phyloP scores from a whole-genome alignment of 2,797 vertebrate genomes.

The Neoniphon sammara region DNA sequence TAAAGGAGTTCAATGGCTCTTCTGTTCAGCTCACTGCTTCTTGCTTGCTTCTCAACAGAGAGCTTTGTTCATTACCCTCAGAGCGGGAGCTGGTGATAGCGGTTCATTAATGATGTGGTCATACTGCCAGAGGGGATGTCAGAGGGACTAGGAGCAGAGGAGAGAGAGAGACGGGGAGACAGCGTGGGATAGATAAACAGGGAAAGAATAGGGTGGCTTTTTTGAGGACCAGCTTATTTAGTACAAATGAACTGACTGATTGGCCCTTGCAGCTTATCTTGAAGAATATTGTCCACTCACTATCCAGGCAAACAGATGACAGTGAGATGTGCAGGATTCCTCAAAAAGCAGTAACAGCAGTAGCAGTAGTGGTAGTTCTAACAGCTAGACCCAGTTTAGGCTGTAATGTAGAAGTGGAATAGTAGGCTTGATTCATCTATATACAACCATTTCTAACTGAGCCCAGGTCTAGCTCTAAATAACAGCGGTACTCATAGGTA shows the following conservation, averaged over 20 bases:
- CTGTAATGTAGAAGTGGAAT: constrained; percentile 44
- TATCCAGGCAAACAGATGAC: constrained; percentile 46
- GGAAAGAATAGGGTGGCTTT: constrained; percentile 32
- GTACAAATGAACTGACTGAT: constrained; percentile 34
- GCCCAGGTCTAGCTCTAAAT: constrained; percentile 73
- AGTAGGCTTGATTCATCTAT: constrained; percentile 46
- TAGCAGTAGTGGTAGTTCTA: constrained; percentile 59
- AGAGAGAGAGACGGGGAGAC: constrained; percentile 27
- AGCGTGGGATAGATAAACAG: constrained; percentile 9
- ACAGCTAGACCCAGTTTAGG: constrained; percentile 73
- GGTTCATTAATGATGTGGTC: constrained; percentile 66
- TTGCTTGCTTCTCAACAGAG: constrained; percentile 60
- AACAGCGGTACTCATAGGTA: constrained; percentile 43
- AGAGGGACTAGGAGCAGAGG: constrained; percentile 22
- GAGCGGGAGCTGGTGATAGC: constrained; percentile 48
- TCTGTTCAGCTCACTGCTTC: constrained; percentile 64
- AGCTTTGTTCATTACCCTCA: constrained; percentile 62
- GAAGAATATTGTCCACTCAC: constrained; percentile 31
- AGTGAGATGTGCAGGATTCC: constrained; percentile 43
- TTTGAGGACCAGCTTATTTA: constrained; percentile 52
- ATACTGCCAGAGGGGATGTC: constrained; percentile 49
- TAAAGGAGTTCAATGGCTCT: constrained; percentile 64
- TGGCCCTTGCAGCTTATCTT: background rate
- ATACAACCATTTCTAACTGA: constrained; percentile 69
- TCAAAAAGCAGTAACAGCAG: constrained; percentile 62